phyloP scores from a whole-genome alignment of 2,113 vertebrate genomes.

The Sakesphorus luctuosus region DNA sequence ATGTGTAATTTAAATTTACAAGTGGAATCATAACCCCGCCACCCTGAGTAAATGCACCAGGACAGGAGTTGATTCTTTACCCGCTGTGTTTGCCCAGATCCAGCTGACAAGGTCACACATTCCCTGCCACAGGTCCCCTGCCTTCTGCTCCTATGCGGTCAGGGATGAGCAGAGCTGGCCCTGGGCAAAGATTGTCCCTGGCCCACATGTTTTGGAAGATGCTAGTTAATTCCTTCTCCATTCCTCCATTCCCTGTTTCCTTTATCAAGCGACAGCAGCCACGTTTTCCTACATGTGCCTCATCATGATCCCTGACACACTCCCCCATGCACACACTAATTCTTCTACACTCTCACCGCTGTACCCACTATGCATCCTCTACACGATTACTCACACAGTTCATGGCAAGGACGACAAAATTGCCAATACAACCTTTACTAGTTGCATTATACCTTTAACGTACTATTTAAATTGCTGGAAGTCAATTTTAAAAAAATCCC shows the following conservation, averaged over 20 bases:
- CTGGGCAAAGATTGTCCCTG: neutral
- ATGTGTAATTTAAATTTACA: neutral
- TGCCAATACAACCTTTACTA: neutral
- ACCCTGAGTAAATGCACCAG: neutral
- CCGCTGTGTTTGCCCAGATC: rapidly evolving
- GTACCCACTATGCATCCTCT: neutral
- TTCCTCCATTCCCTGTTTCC: neutral
- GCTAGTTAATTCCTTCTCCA: neutral
- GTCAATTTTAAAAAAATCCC: neutral
- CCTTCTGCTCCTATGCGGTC: neutral
- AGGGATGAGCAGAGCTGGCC: neutral
- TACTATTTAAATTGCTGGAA: neutral
- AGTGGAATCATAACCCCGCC: rapidly evolving
- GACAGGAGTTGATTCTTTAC: neutral
- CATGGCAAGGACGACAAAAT: neutral
- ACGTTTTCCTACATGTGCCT: neutral
- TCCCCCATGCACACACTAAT: too few species aligned
- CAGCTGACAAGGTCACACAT: neutral
- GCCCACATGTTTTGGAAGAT: neutral
- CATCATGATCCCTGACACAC: rapidly evolving
- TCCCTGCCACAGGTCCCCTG: neutral
- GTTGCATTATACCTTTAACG: neutral
- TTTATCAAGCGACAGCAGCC: neutral
- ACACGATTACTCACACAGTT: neutral
- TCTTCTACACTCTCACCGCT: neutral